These are phyloP conservation scores for Ecliptopera silaceata DNA, from an alignment of 2,888 invertebrate species.

Conservation along the genomic window DNA sequence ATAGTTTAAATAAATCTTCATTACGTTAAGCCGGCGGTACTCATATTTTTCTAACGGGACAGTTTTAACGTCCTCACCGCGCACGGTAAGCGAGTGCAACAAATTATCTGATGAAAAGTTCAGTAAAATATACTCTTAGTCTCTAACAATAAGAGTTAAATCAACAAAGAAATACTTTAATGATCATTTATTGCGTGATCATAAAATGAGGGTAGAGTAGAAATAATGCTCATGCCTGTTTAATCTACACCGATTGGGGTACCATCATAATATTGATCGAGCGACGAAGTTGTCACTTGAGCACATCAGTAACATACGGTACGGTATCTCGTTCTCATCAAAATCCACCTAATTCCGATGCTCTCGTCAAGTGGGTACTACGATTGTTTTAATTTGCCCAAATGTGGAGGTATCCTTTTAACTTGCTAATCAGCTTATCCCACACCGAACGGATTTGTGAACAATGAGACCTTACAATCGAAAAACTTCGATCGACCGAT, in stretches of 20 bases:
- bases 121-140: constrained; percentile 36
- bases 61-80: constrained; percentile 67
- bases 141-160: constrained; percentile 46
- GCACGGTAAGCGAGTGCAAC: constrained; percentile 68
- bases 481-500: constrained; percentile 6
- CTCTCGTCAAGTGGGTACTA: constrained; percentile 57
- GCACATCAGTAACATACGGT: too few species aligned
- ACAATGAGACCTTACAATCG: constrained; percentile 41
- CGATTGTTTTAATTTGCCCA: constrained; percentile 67
- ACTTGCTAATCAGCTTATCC: constrained; percentile 72
- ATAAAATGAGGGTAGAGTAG: too few species aligned
- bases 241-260: too few species aligned
- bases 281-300: too few species aligned
- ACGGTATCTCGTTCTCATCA: constrained; percentile 22
- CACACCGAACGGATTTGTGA: constrained; percentile 59
- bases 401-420: constrained; percentile 62
- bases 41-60: constrained; percentile 69
- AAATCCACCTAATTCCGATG: constrained; percentile 40
- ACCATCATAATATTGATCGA: too few species aligned
- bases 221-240: too few species aligned
- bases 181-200: too few species aligned
- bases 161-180: constrained; percentile 39
- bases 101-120: constrained; percentile 51
- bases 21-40: constrained; percentile 64
- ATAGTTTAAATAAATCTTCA: constrained; percentile 74